Evolutionary conservation across 1,140 invertebrate species (phyloP), one percentile per base, ranked within the genome.

Genomic region (Andrena cerasifolii): DNA sequence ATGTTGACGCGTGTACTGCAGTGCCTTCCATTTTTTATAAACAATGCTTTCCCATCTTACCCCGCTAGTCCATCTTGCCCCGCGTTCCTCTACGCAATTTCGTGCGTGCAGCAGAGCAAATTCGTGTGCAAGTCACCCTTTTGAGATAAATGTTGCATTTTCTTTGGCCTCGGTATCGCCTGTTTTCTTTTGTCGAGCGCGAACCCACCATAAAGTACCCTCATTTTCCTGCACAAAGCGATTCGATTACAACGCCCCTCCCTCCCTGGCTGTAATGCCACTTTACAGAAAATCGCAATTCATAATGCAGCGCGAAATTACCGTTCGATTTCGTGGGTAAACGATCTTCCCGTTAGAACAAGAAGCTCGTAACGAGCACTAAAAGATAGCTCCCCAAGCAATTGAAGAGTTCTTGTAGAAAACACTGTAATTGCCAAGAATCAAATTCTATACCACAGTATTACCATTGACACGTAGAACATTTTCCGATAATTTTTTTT

Each of bases 201-300:
- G 21, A 72, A 36, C n/a, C 58, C 10, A 3, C 70, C 31, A 49
- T 62, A 72, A 72, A 72, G 58, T 62, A 72, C 58, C 58, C 31
- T 72, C 70, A 62, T 72, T 72, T 72, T 58, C 58, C 58, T 36
- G 56, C 14, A 62, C 58, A 72, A 72, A 72, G 70, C 49, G 70
- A 72, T 72, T 62, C 58, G 21, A 72, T 72, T 72, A 72, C 58
- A 51, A 62, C 58, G 58, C 21, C 43, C 14, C 24, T 12, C 56
- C 18, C 31, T 49, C n/a, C 49, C 14, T 21, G 33, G 21, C 33
- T 72, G 58, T 62, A 72, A 72, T 72, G 18, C 58, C 56, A 45
- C 61, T 72, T 72, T 72, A 72, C 45, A 62, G 16, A 49, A 72
- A 72, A 72, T 72, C 58, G 70, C 70, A 51, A 72, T 72, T 72